Base-by-base conservation (phyloP, 2,888 invertebrate species). In the Chloroclysta siterata region DNA sequence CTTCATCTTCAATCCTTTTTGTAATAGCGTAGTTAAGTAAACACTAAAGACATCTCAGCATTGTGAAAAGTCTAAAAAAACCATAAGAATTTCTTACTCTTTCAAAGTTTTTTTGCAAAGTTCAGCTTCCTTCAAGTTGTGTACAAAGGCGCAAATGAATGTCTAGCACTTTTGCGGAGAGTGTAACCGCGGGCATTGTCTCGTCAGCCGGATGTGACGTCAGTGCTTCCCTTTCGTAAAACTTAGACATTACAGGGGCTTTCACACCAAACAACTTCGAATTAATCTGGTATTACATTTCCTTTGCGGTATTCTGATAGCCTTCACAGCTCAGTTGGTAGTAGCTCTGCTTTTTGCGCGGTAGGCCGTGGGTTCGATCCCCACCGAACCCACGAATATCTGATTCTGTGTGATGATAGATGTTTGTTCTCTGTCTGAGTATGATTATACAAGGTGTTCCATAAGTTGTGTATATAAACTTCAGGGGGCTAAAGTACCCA, bases 101-200 rank as follows among this genome's bases (percentile, higher is more conserved):
- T 60, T 60, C 50, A 64, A 56, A 68, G 65, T 60, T 65, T 69
- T 66, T 70, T 70, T 70, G 65, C 63, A 68, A 54, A 60, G 68
- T 65, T 64, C 39, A 55, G 54, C 64, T 65, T 65, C 66, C 67
- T 71, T 63, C 65, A 67, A 63, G 63, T 67, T 59, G 60, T 64
- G 57, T 65, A 69, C 70, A 72, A 72, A 72, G 72, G 66, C 69
- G 64, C 71, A 68, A 70, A 70, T 60, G 70, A 72, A 69, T 68
- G 69, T 72, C 70, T 70, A 70, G 70, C 61, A 68, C 70, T 70
- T 72, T 70, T 72, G 66, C 65, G 64, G 63, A 68, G 67, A 69
- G 69, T 63, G 70, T 69, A 69, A 70, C 70, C 72, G 70, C 68
- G 63, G 72, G 69, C 70, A 72, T 72, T 72, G 72, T 72, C 70